Conservation (phyloP, 2,888 invertebrate genomes). For the Emmelina monodactyla region DNA sequence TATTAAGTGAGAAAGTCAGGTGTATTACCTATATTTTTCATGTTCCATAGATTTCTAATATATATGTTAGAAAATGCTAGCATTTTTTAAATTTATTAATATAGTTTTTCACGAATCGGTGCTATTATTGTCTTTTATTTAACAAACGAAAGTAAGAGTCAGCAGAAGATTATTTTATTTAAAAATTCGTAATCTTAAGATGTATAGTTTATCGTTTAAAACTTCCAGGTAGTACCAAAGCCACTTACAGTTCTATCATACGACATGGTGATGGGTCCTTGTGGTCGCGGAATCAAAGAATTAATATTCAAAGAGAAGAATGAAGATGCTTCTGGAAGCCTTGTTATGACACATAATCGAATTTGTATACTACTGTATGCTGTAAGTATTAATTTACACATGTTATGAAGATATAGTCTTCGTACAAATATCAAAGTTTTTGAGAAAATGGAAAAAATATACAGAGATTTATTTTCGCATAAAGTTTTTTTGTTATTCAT, state of each 20-base stretch:
- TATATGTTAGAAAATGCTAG: too few species aligned
- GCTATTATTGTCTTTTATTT: too few species aligned
- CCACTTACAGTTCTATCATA: conserved; percentile 63
- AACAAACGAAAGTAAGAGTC: too few species aligned
- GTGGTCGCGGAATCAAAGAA: conserved; percentile 23
- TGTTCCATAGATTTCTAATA: too few species aligned
- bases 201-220: too few species aligned
- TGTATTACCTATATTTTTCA: too few species aligned
- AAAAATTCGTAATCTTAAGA: too few species aligned
- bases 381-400: conserved; percentile 26
- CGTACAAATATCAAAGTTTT: neutral
- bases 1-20: too few species aligned
- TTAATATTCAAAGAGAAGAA: conserved; percentile 20
- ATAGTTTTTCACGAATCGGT: too few species aligned
- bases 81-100: too few species aligned
- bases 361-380: conserved; percentile 32
- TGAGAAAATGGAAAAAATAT: neutral
- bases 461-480: neutral
- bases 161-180: too few species aligned
- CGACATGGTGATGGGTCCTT: conserved; percentile 33
- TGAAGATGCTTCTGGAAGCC: conserved; percentile 21
- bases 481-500: too few species aligned
- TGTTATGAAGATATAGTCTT: neutral
- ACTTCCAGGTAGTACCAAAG: conserved; percentile 69
- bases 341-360: conserved; percentile 35